Evolutionary conservation across 1,140 invertebrate species (phyloP).

Genomic region (Pemphigus obesinymphae): DNA sequence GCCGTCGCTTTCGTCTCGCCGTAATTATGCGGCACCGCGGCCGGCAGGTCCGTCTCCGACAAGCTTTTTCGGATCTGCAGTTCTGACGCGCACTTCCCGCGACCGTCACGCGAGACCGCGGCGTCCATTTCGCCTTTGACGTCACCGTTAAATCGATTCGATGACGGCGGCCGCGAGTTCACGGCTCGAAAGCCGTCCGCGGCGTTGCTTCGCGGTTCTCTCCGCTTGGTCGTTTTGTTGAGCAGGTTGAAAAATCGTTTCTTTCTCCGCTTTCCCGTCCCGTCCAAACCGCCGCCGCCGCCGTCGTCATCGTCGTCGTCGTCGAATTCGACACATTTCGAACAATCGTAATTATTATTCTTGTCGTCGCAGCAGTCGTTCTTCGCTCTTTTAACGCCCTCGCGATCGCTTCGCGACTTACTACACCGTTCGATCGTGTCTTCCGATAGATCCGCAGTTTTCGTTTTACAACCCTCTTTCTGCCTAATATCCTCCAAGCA

Average conservation of each 20-base stretch:
- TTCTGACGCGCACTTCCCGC: background rate
- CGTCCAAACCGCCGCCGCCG: background rate
- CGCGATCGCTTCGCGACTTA: background rate
- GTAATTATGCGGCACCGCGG: background rate
- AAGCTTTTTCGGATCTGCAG: background rate
- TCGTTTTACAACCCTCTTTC: background rate
- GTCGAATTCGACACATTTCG: background rate
- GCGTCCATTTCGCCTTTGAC: background rate
- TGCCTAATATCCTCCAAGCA: constrained; percentile 12
- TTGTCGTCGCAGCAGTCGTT: background rate
- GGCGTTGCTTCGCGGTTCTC: too few species aligned
- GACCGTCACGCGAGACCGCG: too few species aligned
- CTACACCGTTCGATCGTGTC: background rate
- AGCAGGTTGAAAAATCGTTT: background rate
- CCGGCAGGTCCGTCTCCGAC: background rate
- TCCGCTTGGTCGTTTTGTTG: background rate
- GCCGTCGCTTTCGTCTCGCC: background rate
- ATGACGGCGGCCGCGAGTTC: too few species aligned
- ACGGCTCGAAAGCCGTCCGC: too few species aligned
- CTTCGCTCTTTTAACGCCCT: background rate
- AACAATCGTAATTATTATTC: background rate
- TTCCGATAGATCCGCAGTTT: background rate
- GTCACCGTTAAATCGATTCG: background rate
- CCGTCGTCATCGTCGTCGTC: background rate
- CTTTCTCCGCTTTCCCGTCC: background rate